Evolutionary conservation across 2,797 vertebrate genomes (phyloP).

Genomic region (Sebastes miniatus): DNA sequence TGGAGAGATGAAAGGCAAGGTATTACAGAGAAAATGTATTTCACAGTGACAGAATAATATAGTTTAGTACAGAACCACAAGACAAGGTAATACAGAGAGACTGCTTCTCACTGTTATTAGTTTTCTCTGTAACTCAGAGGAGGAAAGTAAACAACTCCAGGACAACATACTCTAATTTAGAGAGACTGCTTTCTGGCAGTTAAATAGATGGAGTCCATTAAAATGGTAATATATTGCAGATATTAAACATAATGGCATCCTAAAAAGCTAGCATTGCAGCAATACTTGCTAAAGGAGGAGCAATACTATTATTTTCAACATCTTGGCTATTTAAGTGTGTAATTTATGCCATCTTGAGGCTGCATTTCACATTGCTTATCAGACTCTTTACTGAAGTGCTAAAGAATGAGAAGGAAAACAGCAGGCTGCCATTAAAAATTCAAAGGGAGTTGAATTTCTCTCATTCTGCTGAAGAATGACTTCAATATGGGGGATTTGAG

Average conservation of each 20-base stretch:
- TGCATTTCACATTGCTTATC: too few relatives aligned
- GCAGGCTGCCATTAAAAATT: too few relatives aligned
- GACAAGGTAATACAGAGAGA: background rate
- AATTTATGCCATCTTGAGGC: too few relatives aligned
- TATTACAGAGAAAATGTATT: background rate
- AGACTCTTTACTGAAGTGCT: too few relatives aligned
- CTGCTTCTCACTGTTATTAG: background rate
- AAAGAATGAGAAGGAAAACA: too few relatives aligned
- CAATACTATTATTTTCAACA: background rate
- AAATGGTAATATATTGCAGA: background rate
- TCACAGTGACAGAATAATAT: slow-evolving; percentile 1
- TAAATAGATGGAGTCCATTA: background rate
- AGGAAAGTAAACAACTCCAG: background rate
- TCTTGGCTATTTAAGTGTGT: background rate
- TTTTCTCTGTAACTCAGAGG: background rate
- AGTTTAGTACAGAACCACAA: background rate
- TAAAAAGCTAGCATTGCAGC: background rate
- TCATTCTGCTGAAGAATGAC: too few relatives aligned
- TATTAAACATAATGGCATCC: background rate
- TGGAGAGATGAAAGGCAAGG: background rate
- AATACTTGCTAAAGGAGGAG: background rate
- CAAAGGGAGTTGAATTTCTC: too few relatives aligned
- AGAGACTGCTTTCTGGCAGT: background rate
- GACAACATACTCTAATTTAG: background rate
- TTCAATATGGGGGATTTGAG: too few relatives aligned